Conservation (phyloP, 2,888 invertebrate species). For the Odontomyia ornata region DNA sequence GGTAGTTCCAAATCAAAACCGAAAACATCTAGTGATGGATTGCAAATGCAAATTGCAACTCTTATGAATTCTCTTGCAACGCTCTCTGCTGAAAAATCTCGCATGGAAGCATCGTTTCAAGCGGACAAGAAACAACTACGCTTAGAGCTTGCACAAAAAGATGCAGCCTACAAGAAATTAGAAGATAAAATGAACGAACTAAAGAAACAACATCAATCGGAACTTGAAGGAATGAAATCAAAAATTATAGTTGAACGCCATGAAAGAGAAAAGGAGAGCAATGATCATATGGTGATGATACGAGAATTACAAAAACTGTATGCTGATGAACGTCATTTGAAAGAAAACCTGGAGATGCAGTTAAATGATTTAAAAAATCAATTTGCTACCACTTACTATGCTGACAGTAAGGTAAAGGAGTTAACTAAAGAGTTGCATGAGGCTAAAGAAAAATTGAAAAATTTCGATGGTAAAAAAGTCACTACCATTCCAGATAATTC, state of each 20-base stretch:
- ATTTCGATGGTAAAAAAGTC: conserved; percentile 66
- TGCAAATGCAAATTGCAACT: conserved; percentile 67
- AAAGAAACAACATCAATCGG: conserved; percentile 68
- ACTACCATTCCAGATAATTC: conserved; percentile 63
- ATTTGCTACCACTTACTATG: conserved; percentile 59
- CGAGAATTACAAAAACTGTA: conserved; percentile 82
- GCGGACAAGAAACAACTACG: conserved; percentile 73
- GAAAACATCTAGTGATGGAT: conserved; percentile 48
- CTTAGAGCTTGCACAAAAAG: conserved; percentile 66
- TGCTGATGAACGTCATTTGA: conserved; percentile 76
- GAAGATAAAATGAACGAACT: conserved; percentile 70
- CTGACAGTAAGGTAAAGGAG: conserved; percentile 63
- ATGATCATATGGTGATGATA: conserved; percentile 78
- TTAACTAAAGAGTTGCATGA: conserved; percentile 72
- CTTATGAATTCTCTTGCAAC: conserved; percentile 79
- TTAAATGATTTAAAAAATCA: conserved; percentile 66
- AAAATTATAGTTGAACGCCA: conserved; percentile 80
- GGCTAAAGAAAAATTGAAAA: conserved; percentile 70
- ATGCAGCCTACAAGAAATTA: conserved; percentile 68
- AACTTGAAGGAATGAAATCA: conserved; percentile 74
- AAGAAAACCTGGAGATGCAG: conserved; percentile 77
- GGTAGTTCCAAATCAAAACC: not conserved
- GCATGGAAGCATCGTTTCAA: conserved; percentile 85
- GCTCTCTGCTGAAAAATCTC: conserved; percentile 81
- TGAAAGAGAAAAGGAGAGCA: conserved; percentile 83